Base-by-base conservation (phyloP, 1,140 invertebrate species). In the Drosophila novamexicana region DNA sequence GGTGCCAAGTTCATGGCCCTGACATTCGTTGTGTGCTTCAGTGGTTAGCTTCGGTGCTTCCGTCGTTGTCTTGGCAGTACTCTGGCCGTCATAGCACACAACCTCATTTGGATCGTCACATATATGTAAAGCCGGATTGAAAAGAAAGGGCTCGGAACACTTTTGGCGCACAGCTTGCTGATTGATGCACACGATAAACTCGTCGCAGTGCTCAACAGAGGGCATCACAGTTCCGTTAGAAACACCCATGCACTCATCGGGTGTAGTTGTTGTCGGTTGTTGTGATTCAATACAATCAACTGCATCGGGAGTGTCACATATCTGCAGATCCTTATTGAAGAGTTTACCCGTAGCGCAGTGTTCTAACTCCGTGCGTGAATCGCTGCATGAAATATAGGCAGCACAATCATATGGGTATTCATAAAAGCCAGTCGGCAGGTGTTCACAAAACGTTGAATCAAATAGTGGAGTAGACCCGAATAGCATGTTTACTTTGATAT, bases 301-400 rank as follows among this genome's bases (percentile, higher is more conserved):
- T 2, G 77, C 58, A 32, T 88, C 84, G 2, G 84, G 77, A 3
- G 74, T 85, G 18, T 90, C 86, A 22, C 84, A 90, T 10, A 90
- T 74, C 2, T 53, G 64, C 1, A 82, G 29, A 10, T 14, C 12
- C 34, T 34, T 10, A 44, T 89, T 89, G 32, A 74, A 90, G 0
- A 85, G 57, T 32, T 75, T 81, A 9, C 65, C 76, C 0, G 4
- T 9, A 1, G 76, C 36, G 7, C 86, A 90, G 14, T 75, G 75
- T 16, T 77, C 67, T 9, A 89, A 12, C 7, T 79, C 54, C 3
- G 75, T 29, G 3, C 37, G 42, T 2, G 52, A 54, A 36, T 75
- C 34, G 14, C 10, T 67, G 2, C 84, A 89, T 7, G 47, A 74
- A 12, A 89, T 58, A 47, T 89, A 89, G 1, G 75, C 80, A 39